Evolutionary conservation across 2,888 invertebrate genomes (phyloP).

Genomic region (Podabrus alpinus): DNA sequence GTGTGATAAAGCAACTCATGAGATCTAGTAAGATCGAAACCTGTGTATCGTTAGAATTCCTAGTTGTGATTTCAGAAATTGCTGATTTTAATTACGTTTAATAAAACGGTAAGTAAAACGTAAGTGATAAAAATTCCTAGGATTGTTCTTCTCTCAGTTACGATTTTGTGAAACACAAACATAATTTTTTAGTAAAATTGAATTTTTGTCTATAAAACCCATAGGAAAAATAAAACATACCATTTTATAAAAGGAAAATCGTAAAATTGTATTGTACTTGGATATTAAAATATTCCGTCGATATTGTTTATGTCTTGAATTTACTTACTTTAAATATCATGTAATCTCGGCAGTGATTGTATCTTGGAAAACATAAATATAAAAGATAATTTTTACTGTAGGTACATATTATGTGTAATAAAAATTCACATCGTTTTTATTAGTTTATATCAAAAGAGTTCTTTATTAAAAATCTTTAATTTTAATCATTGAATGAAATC

Average conservation of each 20-base stretch:
- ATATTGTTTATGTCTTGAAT: not conserved
- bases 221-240: conserved; percentile 20
- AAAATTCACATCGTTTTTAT: not conserved
- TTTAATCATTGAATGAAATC: not conserved
- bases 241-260: conserved; percentile 21
- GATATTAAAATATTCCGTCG: conserved; percentile 18
- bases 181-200: conserved; percentile 18
- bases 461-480: not conserved
- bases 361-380: not conserved
- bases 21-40: no score
- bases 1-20: no score
- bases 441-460: not conserved
- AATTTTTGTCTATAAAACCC: conserved; percentile 21
- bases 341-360: not conserved
- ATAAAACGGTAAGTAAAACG: no score
- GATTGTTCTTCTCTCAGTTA: not conserved
- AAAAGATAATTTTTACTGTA: not conserved
- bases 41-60: no score
- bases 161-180: conserved; percentile 3
- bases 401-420: not conserved
- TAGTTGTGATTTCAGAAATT: no score
- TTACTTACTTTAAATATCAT: not conserved
- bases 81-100: no score
- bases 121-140: no score
- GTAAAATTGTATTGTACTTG: conserved; percentile 22